A percentile compares a stretch with the other conserved stretches of the same genome.
phyloP scores from a whole-genome alignment of 2,888 invertebrate species.

The Drosophila buzzatii region DNA sequence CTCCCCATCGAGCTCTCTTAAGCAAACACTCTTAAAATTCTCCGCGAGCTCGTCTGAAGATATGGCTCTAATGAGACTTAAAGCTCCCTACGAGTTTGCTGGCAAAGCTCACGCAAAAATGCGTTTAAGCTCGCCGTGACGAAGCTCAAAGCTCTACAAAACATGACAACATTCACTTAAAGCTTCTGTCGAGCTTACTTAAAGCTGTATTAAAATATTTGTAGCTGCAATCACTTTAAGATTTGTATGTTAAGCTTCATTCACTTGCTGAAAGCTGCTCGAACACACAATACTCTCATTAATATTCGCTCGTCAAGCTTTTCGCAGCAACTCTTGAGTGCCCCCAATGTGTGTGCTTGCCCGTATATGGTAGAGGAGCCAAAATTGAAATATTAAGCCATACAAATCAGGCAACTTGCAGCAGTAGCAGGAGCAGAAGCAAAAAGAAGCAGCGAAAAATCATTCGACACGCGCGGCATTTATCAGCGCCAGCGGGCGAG shows the following conservation, averaged over 20 bases:
- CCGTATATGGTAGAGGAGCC: conserved; percentile 21
- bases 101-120: neutral
- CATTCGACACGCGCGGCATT: conserved; percentile 68
- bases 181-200: neutral
- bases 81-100: too few relatives aligned
- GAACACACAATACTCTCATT: conserved; percentile 2
- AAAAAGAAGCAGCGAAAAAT: conserved; percentile 26
- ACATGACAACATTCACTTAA: neutral
- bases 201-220: neutral
- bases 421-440: conserved; percentile 1
- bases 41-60: too few relatives aligned
- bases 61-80: too few relatives aligned
- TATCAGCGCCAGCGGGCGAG: conserved; percentile 43
- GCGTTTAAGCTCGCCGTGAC: too few relatives aligned
- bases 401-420: conserved; percentile 69
- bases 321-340: conserved; percentile 7
- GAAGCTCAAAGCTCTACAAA: neutral
- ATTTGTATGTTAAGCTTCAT: neutral
- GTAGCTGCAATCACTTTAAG: neutral
- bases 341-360: conserved; percentile 23
- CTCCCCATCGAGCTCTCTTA: too few relatives aligned
- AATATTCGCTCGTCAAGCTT: neutral
- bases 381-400: conserved; percentile 76
- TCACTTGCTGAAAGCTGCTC: neutral
- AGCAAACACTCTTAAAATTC: neutral